Base-by-base conservation (phyloP, 2,888 invertebrate species). In the Choristoneura rosaceana region DNA sequence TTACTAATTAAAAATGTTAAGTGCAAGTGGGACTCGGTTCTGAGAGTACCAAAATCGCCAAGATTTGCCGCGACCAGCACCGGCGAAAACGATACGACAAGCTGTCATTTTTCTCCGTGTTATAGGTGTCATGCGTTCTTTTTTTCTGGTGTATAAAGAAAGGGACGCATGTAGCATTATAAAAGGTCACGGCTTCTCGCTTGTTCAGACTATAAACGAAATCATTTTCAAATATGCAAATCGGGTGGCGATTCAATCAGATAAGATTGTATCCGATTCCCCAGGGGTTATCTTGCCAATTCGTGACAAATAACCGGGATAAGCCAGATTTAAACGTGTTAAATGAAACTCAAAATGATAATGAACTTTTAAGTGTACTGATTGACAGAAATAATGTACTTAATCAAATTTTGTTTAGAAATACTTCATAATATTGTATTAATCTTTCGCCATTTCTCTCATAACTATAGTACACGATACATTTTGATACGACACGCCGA, bases 221-320 rank as follows among this genome's bases (percentile, higher is more conserved):
- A 52, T 61, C 41, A 61, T 61, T 69, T 61, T 52, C 50, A 61
- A 69, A 25, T 69, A 61, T 69, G 50, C 52, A 25, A 69, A 69
- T 69, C 52, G 45, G 33, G 38, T 25, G 14, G 17, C 38, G 41
- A 61, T 50, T 52, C 69, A 69, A 61, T 69, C 69, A 41, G 69
- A 61, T 50, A 17, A 69, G 52, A 61, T 52, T 61, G 50, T 61
- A 41, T 61, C 61, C 43, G 43, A 61, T 61, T 50, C 68, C 68
- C 5, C 59, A n/a, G 47, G 60, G 50, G 50, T 60, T 63, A 63
- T 63, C 63, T 34, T 68, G 66, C 60, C 60, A 38, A 38, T 17
- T 47, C 4, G 47, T 68, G 50, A 68, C 66, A 66, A 66, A 66
- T 66, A 66, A 66, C 66, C 33, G 55, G 10, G n/a, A 15, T 61